Percentiles rank a stretch among this genome's conserved stretches.
Evolutionary conservation across 2,113 vertebrate species (phyloP).

Genomic region (Lota lota): DNA sequence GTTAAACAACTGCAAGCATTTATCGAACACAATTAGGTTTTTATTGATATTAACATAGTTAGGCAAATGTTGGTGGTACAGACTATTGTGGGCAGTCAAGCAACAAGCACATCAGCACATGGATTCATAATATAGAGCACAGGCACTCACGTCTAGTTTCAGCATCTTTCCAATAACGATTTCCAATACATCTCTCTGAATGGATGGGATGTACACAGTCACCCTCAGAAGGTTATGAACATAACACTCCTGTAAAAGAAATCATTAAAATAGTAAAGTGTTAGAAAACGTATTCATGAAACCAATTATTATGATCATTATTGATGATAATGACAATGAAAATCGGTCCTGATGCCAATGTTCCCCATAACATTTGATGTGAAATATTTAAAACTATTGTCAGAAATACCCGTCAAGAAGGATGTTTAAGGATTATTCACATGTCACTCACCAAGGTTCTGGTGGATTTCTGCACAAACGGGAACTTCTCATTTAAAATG

Average conservation of each 20-base stretch:
- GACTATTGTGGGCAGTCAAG: too few species aligned
- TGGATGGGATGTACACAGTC: slow-evolving; percentile 80
- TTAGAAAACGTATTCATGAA: too few species aligned
- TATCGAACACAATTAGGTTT: too few species aligned
- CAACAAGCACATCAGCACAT: background rate
- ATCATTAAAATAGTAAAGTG: background rate
- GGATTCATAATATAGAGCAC: background rate
- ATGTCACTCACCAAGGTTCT: slow-evolving; percentile 84
- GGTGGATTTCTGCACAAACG: slow-evolving; percentile 90
- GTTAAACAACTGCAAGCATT: too few species aligned
- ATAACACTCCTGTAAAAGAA: slow-evolving; percentile 85
- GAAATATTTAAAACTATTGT: background rate
- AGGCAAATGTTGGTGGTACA: too few species aligned
- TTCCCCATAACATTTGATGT: background rate
- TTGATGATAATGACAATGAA: too few species aligned
- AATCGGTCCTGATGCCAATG: background rate
- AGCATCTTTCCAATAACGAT: slow-evolving; percentile 86
- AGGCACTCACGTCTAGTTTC: slow-evolving; percentile 86
- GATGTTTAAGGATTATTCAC: background rate
- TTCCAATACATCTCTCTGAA: slow-evolving; percentile 86
- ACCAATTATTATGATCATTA: too few species aligned
- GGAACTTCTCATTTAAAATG: slow-evolving; percentile 87
- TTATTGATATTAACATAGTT: too few species aligned
- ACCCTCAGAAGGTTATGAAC: slow-evolving; percentile 90
- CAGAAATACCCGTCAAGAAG: too few species aligned